Conservation (phyloP, 2,888 invertebrate species). For the Caenorhabditis becei region DNA sequence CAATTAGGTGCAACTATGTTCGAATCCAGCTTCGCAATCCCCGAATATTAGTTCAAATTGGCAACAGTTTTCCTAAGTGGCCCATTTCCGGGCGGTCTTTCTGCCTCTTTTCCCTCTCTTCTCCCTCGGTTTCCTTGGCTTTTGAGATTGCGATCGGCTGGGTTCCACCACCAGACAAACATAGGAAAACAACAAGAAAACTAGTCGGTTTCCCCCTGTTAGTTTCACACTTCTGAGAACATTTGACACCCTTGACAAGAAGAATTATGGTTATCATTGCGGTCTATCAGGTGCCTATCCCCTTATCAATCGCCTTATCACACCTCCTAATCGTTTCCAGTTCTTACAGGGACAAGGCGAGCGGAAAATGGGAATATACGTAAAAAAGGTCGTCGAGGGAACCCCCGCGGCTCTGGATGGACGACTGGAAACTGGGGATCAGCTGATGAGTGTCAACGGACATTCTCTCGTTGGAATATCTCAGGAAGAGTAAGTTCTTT, state of each 20-base stretch:
- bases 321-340: not conserved
- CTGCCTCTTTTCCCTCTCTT: not conserved
- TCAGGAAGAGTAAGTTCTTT: constrained; percentile 85
- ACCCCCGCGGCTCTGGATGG: constrained; percentile 87
- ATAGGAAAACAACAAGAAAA: not conserved
- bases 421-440: constrained; percentile 95
- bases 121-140: constrained; percentile 8
- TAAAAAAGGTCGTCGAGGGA: constrained; percentile 96
- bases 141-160: constrained; percentile 2
- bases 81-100: constrained; percentile 24
- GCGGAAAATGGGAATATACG: constrained; percentile 94
- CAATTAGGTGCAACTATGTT: constrained; percentile 29
- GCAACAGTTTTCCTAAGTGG: constrained; percentile 27
- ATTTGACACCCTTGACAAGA: not conserved
- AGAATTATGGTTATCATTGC: constrained; percentile 56
- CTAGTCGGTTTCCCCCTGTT: not conserved
- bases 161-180: not conserved
- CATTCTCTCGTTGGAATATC: constrained; percentile 91
- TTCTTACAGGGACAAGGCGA: constrained; percentile 87
- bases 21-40: not conserved
- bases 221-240: not conserved
- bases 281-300: constrained; percentile 45
- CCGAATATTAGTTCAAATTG: constrained; percentile 24
- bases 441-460: constrained; percentile 95
- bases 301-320: not conserved